phyloP scores from a whole-genome alignment of 2,797 vertebrate species.

The Gallirallus australis region DNA sequence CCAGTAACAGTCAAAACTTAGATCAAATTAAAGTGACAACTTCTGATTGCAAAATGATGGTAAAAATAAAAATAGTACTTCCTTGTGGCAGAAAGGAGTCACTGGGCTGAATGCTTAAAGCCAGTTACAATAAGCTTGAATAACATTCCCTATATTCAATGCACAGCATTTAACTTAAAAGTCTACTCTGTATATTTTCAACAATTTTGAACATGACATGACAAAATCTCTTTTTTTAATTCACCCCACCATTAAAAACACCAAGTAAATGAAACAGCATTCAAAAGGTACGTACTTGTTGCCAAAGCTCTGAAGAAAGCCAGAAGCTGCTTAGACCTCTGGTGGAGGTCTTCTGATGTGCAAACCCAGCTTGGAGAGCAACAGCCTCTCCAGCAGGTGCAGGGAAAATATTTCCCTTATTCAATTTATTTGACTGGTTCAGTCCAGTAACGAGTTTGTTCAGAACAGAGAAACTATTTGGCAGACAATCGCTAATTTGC shows the following conservation, averaged over 20 bases:
- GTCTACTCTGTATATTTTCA: neutral
- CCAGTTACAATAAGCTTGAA: neutral
- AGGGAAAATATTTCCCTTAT: slow-evolving; percentile 47
- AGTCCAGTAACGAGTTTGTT: neutral
- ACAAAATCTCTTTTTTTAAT: neutral
- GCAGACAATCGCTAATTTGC: neutral
- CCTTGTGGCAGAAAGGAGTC: neutral
- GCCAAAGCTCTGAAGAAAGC: neutral
- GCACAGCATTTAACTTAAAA: neutral
- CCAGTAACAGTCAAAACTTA: neutral
- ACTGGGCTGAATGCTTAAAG: neutral
- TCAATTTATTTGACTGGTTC: slow-evolving; percentile 13
- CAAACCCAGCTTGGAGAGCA: slow-evolving; percentile 26
- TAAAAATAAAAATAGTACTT: neutral
- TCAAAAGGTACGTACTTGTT: neutral
- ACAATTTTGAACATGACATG: neutral
- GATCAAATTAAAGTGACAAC: neutral
- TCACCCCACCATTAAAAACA: neutral
- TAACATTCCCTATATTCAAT: neutral
- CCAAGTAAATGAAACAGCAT: neutral
- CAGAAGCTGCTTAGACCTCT: slow-evolving; percentile 35
- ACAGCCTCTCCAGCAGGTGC: slow-evolving; percentile 51
- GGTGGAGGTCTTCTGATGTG: slow-evolving; percentile 1
- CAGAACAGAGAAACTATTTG: slow-evolving; percentile 22
- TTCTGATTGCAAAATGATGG: neutral